phyloP scores from a whole-genome alignment of 2,797 vertebrate genomes.

The Pipistrellus nathusii region DNA sequence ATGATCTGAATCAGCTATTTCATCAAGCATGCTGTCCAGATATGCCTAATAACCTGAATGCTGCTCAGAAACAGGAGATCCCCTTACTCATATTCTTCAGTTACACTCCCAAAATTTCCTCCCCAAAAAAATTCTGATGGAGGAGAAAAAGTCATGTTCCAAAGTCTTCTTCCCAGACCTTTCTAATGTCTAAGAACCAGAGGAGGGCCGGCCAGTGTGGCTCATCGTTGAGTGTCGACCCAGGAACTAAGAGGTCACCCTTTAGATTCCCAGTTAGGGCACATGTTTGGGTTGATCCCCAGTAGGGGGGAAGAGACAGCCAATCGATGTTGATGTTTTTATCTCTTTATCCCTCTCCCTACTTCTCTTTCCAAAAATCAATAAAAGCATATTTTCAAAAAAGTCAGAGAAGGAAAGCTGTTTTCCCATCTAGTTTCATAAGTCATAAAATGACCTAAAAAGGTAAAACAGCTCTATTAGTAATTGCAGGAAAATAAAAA shows the following conservation, averaged over 20 bases:
- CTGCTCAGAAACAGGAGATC: slow-evolving; percentile 22
- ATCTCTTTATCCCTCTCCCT: too few species aligned
- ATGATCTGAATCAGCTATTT: slow-evolving; percentile 40
- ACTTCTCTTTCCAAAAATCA: too few species aligned
- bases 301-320: too few species aligned
- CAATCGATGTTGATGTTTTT: too few species aligned
- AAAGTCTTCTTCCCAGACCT: slow-evolving; percentile 10
- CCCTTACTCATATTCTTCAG: neutral
- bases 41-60: neutral
- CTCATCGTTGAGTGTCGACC: too few species aligned
- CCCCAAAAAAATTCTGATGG: neutral
- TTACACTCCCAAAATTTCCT: neutral
- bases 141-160: neutral
- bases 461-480: neutral
- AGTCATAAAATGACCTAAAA: slow-evolving; percentile 40
- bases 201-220: neutral
- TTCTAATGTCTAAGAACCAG: slow-evolving; percentile 35
- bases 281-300: too few species aligned
- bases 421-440: slow-evolving; percentile 4
- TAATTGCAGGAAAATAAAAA: neutral
- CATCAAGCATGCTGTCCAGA: slow-evolving; percentile 9
- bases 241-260: too few species aligned
- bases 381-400: neutral
- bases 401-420: slow-evolving; percentile 14
- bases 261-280: too few species aligned